phyloP scores from a whole-genome alignment of 2,113 vertebrate genomes.

The Rhineura floridana region DNA sequence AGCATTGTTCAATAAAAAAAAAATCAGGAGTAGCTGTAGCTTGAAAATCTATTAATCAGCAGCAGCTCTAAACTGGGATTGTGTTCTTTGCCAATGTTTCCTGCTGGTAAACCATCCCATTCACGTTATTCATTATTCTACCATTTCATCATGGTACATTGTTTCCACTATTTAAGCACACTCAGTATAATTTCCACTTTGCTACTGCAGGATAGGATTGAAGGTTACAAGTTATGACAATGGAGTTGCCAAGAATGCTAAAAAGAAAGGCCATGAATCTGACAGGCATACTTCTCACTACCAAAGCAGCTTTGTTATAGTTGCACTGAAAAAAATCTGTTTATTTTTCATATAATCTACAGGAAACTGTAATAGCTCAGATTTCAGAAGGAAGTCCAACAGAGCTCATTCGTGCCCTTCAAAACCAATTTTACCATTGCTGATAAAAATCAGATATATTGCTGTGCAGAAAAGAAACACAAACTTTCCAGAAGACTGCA shows the following conservation, averaged over 20 bases:
- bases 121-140: slow-evolving; percentile 38
- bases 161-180: slow-evolving; percentile 42
- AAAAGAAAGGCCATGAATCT: slow-evolving; percentile 4
- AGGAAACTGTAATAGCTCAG: slow-evolving; percentile 36
- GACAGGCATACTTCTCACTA: slow-evolving; percentile 24
- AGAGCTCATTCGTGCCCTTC: slow-evolving; percentile 4
- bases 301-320: slow-evolving; percentile 15
- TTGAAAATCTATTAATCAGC: slow-evolving; percentile 55
- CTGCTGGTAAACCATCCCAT: slow-evolving; percentile 26
- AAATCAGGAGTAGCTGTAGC: slow-evolving; percentile 27
- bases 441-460: neutral
- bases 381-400: slow-evolving; percentile 1
- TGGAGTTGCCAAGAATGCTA: slow-evolving; percentile 27
- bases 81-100: slow-evolving; percentile 36
- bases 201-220: slow-evolving; percentile 22
- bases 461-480: neutral
- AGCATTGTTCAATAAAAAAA: slow-evolving; percentile 27
- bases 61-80: slow-evolving; percentile 45
- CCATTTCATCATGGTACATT: slow-evolving; percentile 5
- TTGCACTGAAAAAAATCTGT: slow-evolving; percentile 40
- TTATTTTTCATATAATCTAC: slow-evolving; percentile 42
- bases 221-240: slow-evolving; percentile 32
- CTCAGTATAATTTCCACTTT: slow-evolving; percentile 44
- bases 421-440: neutral
- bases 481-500: neutral